A percentile compares a stretch with the other conserved stretches of the same genome.
Conservation (phyloP, 2,888 invertebrate genomes). For the Ectemnius lituratus region DNA sequence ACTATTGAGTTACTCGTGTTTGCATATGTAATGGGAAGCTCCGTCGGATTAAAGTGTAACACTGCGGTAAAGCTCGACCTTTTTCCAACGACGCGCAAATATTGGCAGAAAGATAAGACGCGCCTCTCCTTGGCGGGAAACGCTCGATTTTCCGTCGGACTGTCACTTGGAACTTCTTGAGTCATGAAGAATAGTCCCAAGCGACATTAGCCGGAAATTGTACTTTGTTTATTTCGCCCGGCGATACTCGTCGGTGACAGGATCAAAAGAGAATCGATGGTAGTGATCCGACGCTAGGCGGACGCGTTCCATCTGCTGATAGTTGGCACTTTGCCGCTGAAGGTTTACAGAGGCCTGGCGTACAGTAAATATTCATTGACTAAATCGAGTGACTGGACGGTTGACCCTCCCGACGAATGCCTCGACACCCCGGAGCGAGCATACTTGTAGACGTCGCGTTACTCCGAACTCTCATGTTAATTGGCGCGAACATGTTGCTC, state of each 20-base stretch:
- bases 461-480: slow-evolving; percentile 33
- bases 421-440: slow-evolving; percentile 31
- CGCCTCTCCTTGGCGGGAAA: neutral
- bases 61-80: slow-evolving; percentile 25
- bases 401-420: slow-evolving; percentile 30
- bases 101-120: slow-evolving; percentile 8
- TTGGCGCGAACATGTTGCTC: slow-evolving; percentile 30
- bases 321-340: slow-evolving; percentile 20
- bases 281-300: neutral
- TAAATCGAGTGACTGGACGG: slow-evolving; percentile 25
- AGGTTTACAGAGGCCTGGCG: neutral
- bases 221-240: no score
- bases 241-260: neutral
- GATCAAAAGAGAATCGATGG: neutral
- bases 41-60: slow-evolving; percentile 22
- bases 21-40: neutral
- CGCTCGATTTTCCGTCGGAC: neutral
- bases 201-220: no score
- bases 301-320: neutral
- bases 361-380: slow-evolving; percentile 38
- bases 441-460: slow-evolving; percentile 13
- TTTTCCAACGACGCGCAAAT: slow-evolving; percentile 35
- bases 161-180: neutral
- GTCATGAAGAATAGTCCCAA: neutral
- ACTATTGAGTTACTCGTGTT: no score